Evolutionary conservation across 2,888 invertebrate species (phyloP), one percentile per base, ranked within the genome.

Genomic region (Trachelus tabidus): DNA sequence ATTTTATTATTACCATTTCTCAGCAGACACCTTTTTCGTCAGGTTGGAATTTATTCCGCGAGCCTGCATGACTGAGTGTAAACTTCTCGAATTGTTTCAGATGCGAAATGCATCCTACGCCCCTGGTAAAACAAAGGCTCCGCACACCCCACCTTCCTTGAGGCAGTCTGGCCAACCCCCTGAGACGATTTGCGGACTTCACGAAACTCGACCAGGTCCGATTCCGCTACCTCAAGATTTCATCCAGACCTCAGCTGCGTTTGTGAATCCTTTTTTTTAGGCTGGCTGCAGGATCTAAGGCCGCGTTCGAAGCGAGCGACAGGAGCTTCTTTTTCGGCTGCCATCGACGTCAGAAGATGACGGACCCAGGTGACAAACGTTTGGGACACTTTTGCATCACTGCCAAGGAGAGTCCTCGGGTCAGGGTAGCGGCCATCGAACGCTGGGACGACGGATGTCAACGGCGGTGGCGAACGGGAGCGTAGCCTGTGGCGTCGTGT

Each of bases 1-100:
- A 88, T 89, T 89, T 87, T 88, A 89, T 89, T 89, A 89, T 89
- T 89, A 87, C 87, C 86, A 87, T 89, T 88, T 89, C 87, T 85
- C 71, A 86, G 84, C 85, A 86, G 86, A 86, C 87, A 85, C 85
- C 86, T 86, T 71, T 34, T 71, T 71, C 56, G 56, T 15, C 56
- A 56, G 56, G 9, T 56, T 23, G 23, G 23, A 56, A 82, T 83
- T 85, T 83, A 82, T 83, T 82, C 81, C 78, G 75, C 83, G 81
- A 76, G 76, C 80, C 77, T 76, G 79, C 79, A 79, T 74, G 81
- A 79, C 82, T 75, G 79, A 80, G 81, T 75, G 82, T 77, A 79
- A 80, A 80, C 81, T 83, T 80, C 77, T 81, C 82, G 83, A 85
- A 87, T 87, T 86, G 86, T 87, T 87, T 85, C 83, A 82, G 76